Base-by-base conservation (phyloP, 2,888 invertebrate genomes). In the Anticlea derivata region DNA sequence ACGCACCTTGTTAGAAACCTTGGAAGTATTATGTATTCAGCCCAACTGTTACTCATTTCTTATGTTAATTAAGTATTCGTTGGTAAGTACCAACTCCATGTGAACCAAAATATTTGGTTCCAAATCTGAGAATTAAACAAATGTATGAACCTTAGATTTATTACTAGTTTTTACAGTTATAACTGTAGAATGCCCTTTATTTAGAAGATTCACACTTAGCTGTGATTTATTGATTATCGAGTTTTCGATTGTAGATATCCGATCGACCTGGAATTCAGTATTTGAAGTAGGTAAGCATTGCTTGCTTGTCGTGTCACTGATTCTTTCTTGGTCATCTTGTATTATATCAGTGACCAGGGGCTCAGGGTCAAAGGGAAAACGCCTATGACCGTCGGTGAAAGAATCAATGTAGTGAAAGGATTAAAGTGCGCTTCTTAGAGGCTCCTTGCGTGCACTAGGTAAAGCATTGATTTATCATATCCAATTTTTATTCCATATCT, bases 21-120 rank as follows among this genome's bases (percentile, higher is more conserved):
- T 23, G 12, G 5, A 24, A 33, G 7, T 20, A 48, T 77, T 68
- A 80, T 82, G 81, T 75, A 83, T 80, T 70, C 53, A 61, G 77
- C 63, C 55, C 74, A 68, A 77, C 80, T 75, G 77, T 75, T 79
- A 77, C 64, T 72, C 66, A 67, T 65, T 69, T 76, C 67, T 72
- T 66, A 81, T 81, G 81, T 65, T 78, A 78, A 82, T 78, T 70
- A 60, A 56, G 44, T 52, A 58, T 60, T 33, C 35, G 37, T 7
- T 17, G 20, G 23, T 5, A 6, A 31, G 37, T 45, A n/a, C n/a
- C n/a, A n/a, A n/a, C n/a, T n/a, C 57, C 63, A 53, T 58, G 43
- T 55, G 54, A 66, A 66, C 59, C 58, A 51, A 66, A 61, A 72
- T 69, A 63, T 57, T 51, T 62, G 50, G 44, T 52, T 51, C 48